Percentiles rank a stretch among this genome's conserved stretches.
Evolutionary conservation across 2,888 invertebrate genomes (phyloP).

Genomic region (Monoplex corrugatus): DNA sequence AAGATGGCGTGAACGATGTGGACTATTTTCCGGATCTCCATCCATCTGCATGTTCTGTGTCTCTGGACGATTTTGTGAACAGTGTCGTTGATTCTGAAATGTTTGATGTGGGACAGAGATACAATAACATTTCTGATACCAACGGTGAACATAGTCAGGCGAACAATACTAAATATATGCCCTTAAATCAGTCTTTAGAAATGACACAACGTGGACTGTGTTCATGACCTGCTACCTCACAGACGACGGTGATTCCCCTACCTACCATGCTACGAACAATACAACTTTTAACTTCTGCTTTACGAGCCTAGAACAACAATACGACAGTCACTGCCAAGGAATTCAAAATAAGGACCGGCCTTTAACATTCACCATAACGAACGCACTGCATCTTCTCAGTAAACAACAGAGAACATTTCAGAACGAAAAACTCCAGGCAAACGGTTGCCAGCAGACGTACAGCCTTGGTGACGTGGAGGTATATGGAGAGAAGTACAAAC

Average conservation of each 20-base stretch:
- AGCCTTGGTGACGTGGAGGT: slow-evolving; percentile 65
- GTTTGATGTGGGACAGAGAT: neutral
- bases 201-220: neutral
- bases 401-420: neutral
- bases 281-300: neutral
- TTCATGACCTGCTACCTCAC: neutral
- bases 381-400: slow-evolving; percentile 44
- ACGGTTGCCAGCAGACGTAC: neutral
- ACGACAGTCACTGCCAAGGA: neutral
- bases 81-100: neutral
- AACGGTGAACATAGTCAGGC: neutral
- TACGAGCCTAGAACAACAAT: neutral
- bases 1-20: too few relatives aligned
- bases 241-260: neutral
- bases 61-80: neutral
- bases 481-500: slow-evolving; percentile 60
- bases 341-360: neutral
- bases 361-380: slow-evolving; percentile 53
- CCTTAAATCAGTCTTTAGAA: too few relatives aligned
- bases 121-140: neutral
- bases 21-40: neutral
- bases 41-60: neutral
- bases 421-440: too few relatives aligned
- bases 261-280: neutral
- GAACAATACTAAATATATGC: too few relatives aligned